A percentile compares a stretch with the other conserved stretches of the same genome.
Conservation (phyloP, 2,113 vertebrate species). For the Barbus barbus region DNA sequence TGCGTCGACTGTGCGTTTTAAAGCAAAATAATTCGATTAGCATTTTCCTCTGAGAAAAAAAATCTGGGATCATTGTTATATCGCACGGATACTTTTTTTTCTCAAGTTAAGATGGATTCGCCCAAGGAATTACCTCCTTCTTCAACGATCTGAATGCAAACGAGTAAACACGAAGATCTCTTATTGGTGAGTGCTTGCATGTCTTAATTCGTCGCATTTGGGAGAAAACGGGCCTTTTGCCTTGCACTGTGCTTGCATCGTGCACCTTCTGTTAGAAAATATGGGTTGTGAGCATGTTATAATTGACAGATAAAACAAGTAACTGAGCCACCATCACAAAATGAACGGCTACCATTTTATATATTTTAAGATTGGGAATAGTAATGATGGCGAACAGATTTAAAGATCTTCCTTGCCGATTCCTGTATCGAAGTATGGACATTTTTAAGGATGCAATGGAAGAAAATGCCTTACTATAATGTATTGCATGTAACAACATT, state of each 20-base stretch:
- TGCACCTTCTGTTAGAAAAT: not conserved
- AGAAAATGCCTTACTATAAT: constrained; percentile 17
- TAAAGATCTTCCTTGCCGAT: not conserved
- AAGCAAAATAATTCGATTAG: not conserved
- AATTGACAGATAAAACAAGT: constrained; percentile 13
- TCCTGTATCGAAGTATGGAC: not conserved
- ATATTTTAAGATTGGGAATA: not conserved
- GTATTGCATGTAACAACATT: constrained; percentile 24
- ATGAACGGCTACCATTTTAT: constrained; percentile 14
- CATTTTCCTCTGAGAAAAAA: not conserved
- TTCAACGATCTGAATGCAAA: constrained; percentile 1
- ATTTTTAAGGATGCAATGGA: constrained; percentile 1
- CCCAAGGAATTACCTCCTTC: not conserved
- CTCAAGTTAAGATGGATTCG: constrained; percentile 32
- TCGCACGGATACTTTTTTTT: constrained; percentile 23
- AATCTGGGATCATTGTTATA: constrained; percentile 17
- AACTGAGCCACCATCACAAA: not conserved
- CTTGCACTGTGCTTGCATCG: not conserved
- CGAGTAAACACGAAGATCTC: not conserved
- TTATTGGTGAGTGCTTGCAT: constrained; percentile 37
- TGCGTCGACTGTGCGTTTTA: not conserved
- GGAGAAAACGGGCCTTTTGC: constrained; percentile 22
- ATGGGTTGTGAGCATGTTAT: not conserved
- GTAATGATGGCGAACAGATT: not conserved
- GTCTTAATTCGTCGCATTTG: not conserved